Evolutionary conservation across 2,888 invertebrate genomes (phyloP), one percentile per base, ranked within the genome.

Genomic region (Cryptophagus acutangulus): DNA sequence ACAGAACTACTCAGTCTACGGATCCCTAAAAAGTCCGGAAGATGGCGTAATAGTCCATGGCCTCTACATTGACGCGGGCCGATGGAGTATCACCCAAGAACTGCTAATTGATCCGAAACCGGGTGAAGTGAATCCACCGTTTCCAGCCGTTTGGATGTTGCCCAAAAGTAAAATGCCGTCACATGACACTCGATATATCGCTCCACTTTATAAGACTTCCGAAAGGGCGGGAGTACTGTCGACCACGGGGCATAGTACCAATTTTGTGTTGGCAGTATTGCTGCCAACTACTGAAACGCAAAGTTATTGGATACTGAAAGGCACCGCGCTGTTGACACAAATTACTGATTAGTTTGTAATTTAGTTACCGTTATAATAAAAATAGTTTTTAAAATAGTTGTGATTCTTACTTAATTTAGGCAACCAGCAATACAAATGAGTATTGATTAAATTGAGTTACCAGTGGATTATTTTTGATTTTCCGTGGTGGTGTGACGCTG

Each of bases 161-260:
- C 87, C 88, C 1, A 79, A 78, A 43, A 71, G 76, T 29, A 70
- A 76, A 17, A 70, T 81, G 54, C 78, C 77, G 1, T 74, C 73
- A 54, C 67, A 75, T 2, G 81, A 81, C 61, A 67, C 74, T 1
- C 71, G 85, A 54, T 89, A 89, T 63, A 72, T 77, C 37, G 79
- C 84, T 13, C 93, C 93, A 0, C 71, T 93, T 9, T 93, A 93
- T 69, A 93, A 92, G 71, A 93, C 93, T 0, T 82, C 88, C 18
- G 81, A 86, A 51, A 75, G 93, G 43, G 88, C 91, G 14, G 93
- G 93, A 28, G 79, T 80, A 0, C 74, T 93, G 9, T 91, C 91
- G 4, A 93, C 92, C 0, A 93, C 92, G 1, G 93, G 93, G 0
- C 92, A 92, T 69, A 92, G 91, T 56, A 93, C 92, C 1, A 93